A percentile compares a stretch with the other conserved stretches of the same genome.
Evolutionary conservation across 2,113 vertebrate species (phyloP).

Genomic region (Bujurquina vittata): DNA sequence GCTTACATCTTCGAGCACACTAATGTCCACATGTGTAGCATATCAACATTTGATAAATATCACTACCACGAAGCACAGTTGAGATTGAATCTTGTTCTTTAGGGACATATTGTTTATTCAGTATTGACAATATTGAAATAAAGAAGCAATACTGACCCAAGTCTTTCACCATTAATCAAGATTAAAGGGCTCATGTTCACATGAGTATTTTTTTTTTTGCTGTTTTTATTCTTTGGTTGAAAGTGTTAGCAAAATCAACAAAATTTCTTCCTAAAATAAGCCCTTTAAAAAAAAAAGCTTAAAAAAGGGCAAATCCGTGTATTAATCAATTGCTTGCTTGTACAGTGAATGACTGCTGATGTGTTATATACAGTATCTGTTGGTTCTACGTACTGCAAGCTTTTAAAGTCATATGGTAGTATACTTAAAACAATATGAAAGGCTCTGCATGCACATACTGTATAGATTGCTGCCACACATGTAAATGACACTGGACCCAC

Average conservation of each 20-base stretch:
- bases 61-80: no score
- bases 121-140: no score
- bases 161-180: no score
- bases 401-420: not conserved
- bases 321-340: not conserved
- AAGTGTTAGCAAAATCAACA: no score
- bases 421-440: not conserved
- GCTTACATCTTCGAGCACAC: not conserved
- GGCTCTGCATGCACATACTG: not conserved
- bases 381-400: not conserved
- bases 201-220: no score
- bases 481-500: slow-evolving; percentile 4
- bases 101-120: not conserved
- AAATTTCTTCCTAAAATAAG: no score
- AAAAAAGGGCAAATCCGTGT: not conserved
- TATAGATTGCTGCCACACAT: not conserved
- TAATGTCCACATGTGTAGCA: no score
- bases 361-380: not conserved
- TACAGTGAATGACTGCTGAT: not conserved
- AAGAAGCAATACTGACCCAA: no score
- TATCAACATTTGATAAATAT: no score
- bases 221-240: no score
- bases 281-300: not conserved
- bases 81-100: no score
- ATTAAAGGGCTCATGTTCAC: no score